A percentile compares a stretch with the other conserved stretches of the same genome.
phyloP scores from a whole-genome alignment of 2,797 vertebrate genomes.

The Silurus aristotelis region DNA sequence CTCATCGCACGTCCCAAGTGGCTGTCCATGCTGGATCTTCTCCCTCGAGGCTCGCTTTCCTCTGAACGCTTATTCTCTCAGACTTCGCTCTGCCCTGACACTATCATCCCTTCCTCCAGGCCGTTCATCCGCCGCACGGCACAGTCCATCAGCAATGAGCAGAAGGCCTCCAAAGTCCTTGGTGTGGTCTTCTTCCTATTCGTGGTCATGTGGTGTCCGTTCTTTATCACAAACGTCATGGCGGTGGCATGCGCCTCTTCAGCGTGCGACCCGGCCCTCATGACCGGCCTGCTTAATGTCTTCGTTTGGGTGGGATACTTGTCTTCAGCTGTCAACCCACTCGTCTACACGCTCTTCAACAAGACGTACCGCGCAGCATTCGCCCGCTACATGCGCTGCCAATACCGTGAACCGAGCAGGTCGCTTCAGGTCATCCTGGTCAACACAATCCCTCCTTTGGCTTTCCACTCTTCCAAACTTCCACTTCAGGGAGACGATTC shows the following conservation, averaged over 20 bases:
- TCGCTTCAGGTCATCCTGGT: slow-evolving; percentile 90
- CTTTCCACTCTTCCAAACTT: slow-evolving; percentile 83
- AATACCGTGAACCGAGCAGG: slow-evolving; percentile 85
- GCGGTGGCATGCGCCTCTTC: slow-evolving; percentile 82
- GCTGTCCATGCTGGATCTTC: slow-evolving; percentile 81
- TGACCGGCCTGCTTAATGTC: slow-evolving; percentile 85
- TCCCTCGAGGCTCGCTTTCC: slow-evolving; percentile 86
- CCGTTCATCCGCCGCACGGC: slow-evolving; percentile 82
- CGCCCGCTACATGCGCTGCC: slow-evolving; percentile 87
- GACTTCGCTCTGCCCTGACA: slow-evolving; percentile 82
- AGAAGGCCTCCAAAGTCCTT: slow-evolving; percentile 95
- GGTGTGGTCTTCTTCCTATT: slow-evolving; percentile 97
- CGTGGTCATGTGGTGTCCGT: slow-evolving; percentile 98
- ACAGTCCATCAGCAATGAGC: slow-evolving; percentile 95
- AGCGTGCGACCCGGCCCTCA: slow-evolving; percentile 74
- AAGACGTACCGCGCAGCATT: slow-evolving; percentile 92
- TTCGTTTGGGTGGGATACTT: slow-evolving; percentile 98
- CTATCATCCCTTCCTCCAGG: slow-evolving; percentile 39
- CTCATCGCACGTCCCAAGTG: slow-evolving; percentile 83
- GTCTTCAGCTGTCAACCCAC: slow-evolving; percentile 92
- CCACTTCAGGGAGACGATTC: slow-evolving; percentile 72
- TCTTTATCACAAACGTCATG: slow-evolving; percentile 96
- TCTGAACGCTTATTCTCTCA: slow-evolving; percentile 88
- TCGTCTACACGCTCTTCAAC: slow-evolving; percentile 94
- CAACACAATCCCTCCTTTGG: slow-evolving; percentile 90